Evolutionary conservation across 2,888 invertebrate species (phyloP).

Genomic region (Thyatira batis): DNA sequence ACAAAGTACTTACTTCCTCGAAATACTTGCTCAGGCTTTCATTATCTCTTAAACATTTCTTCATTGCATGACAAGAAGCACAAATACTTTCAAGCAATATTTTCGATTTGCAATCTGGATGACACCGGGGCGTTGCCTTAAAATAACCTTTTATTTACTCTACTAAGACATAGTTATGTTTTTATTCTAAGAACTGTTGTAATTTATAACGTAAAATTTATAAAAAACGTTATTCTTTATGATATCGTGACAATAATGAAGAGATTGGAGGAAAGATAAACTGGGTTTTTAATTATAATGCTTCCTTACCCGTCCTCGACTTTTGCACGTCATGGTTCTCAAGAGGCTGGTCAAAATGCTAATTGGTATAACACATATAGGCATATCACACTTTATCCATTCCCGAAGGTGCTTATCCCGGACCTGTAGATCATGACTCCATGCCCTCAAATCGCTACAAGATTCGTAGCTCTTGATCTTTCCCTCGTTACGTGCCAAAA

Average conservation of each 20-base stretch:
- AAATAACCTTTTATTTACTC: constrained; percentile 9
- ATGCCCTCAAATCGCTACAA: constrained; percentile 78
- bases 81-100: constrained; percentile 63
- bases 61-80: constrained; percentile 61
- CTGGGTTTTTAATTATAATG: too few relatives aligned
- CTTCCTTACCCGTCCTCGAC: constrained; percentile 48
- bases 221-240: not conserved
- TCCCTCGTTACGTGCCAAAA: constrained; percentile 75
- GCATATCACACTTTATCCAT: constrained; percentile 73
- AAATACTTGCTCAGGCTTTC: constrained; percentile 61
- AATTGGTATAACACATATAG: constrained; percentile 54
- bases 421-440: constrained; percentile 70
- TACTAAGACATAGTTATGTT: not conserved
- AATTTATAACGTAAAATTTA: too few relatives aligned
- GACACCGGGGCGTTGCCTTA: constrained; percentile 61
- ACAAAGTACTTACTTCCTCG: constrained; percentile 49
- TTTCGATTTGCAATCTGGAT: constrained; percentile 69
- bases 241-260: too few relatives aligned
- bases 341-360: constrained; percentile 46
- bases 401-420: constrained; percentile 63
- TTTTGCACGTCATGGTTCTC: constrained; percentile 56
- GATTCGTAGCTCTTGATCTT: constrained; percentile 79
- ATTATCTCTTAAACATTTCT: constrained; percentile 56
- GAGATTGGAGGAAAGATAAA: too few relatives aligned
- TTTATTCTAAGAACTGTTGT: too few relatives aligned